These are phyloP conservation scores for Tillus elongatus DNA, from an alignment of 2,888 invertebrate species.

Conservation along the genomic window DNA sequence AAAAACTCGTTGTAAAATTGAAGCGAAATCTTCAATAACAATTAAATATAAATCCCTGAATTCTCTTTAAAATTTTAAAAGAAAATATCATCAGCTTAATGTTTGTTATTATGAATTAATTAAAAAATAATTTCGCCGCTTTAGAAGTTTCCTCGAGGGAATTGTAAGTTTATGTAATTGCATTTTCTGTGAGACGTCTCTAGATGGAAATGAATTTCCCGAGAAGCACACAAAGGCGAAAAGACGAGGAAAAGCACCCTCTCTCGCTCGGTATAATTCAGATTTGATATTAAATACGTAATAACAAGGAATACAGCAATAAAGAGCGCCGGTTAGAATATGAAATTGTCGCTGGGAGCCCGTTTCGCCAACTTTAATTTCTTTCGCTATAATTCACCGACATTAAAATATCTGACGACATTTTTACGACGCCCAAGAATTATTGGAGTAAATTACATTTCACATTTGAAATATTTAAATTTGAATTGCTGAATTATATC, in stretches of 20 bases:
- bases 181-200: too few species aligned
- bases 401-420: constrained; percentile 37
- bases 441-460: constrained; percentile 37
- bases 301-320: constrained; percentile 35
- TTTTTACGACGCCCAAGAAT: constrained; percentile 36
- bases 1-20: too few species aligned
- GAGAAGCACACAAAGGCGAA: too few species aligned
- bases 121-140: too few species aligned
- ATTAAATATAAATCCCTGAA: too few species aligned
- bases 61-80: too few species aligned
- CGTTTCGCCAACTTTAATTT: constrained; percentile 35
- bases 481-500: constrained; percentile 34
- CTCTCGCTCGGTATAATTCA: constrained; percentile 23
- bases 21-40: too few species aligned
- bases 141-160: too few species aligned
- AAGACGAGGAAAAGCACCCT: constrained; percentile 4
- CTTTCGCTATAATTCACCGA: constrained; percentile 36
- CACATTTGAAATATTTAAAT: constrained; percentile 37
- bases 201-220: neutral
- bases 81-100: too few species aligned
- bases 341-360: constrained; percentile 30
- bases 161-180: too few species aligned
- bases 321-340: constrained; percentile 34
- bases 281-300: constrained; percentile 37
- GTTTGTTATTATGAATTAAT: too few species aligned